Base-by-base conservation (phyloP, 2,888 invertebrate genomes). In the Pachymerium ferrugineum region DNA sequence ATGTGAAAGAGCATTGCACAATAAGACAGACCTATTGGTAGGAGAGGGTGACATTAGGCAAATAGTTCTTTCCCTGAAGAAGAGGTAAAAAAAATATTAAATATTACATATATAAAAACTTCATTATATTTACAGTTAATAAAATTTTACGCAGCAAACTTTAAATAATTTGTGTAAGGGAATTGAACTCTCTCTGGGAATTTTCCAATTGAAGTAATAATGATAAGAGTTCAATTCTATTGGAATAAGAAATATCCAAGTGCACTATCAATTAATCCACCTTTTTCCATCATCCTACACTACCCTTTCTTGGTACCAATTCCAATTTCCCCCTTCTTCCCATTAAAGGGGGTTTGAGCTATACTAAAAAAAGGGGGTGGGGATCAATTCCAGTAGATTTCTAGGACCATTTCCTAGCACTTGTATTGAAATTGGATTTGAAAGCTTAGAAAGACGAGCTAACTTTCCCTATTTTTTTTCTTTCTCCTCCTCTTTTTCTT, bases 361-460 rank as follows among this genome's bases (percentile, higher is more conserved):
- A 62, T 62, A 62, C 62, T 62, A 62, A 62, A 62, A n/a, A n/a
- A 62, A 62, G 62, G 62, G 62, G 62, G 62, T 62, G 62, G 62
- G 62, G 62, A 62, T 62, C 62, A 62, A 62, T 62, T 62, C 62
- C 62, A 62, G 62, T 62, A 62, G 62, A 62, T 62, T 62, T 62
- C 62, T 62, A 62, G 62, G 62, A 62, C 62, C 62, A 62, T 62
- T 62, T 62, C 62, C 62, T 25, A 62, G 62, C 62, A 62, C 62
- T 62, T 62, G 62, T 62, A 62, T 62, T 62, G 62, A 62, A 62
- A 62, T 62, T 62, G 62, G 62, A 62, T 62, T 62, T 62, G 62
- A 62, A 62, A 62, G 62, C 62, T 62, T 62, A 62, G 62, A 62
- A 62, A 25, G 62, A 62, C 62, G 62, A 62, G 62, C 62, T 62